phyloP scores from a whole-genome alignment of 2,888 invertebrate genomes.

The Parnassius orleans region DNA sequence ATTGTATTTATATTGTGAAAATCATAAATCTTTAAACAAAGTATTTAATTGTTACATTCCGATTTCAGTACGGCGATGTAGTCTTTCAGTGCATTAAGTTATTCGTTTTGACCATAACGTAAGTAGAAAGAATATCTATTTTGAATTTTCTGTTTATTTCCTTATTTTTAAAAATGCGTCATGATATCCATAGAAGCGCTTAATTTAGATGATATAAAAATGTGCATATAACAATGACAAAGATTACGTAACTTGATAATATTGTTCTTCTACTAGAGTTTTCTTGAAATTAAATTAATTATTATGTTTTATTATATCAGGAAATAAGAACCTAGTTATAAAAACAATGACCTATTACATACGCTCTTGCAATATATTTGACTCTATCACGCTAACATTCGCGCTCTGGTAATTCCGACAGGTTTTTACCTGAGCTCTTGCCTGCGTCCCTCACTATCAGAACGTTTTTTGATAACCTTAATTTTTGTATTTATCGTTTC shows the following conservation, averaged over 20 bases:
- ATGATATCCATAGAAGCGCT: too few relatives aligned
- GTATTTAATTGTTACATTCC: background rate
- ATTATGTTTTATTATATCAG: too few relatives aligned
- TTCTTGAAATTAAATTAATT: too few relatives aligned
- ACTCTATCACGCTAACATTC: slow-evolving; percentile 12
- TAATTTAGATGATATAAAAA: too few relatives aligned
- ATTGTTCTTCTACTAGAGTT: too few relatives aligned
- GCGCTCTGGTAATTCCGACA: slow-evolving; percentile 15
- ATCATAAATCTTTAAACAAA: background rate
- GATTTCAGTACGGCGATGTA: background rate
- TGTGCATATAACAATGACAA: too few relatives aligned
- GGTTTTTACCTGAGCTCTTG: slow-evolving; percentile 13
- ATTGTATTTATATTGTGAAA: slow-evolving; percentile 7
- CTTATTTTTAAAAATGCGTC: too few relatives aligned
- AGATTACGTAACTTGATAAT: too few relatives aligned
- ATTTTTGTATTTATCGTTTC: slow-evolving; percentile 35
- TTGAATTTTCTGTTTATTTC: background rate
- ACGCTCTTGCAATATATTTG: slow-evolving; percentile 17
- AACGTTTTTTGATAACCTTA: slow-evolving; percentile 44
- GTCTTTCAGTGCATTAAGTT: background rate
- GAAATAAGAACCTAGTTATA: too few relatives aligned
- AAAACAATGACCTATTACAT: too few relatives aligned
- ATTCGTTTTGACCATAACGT: background rate
- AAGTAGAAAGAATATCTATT: slow-evolving; percentile 2
- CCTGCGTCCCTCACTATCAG: slow-evolving; percentile 23